Conservation (phyloP, 2,113 vertebrate genomes). For the Alouatta palliata region DNA sequence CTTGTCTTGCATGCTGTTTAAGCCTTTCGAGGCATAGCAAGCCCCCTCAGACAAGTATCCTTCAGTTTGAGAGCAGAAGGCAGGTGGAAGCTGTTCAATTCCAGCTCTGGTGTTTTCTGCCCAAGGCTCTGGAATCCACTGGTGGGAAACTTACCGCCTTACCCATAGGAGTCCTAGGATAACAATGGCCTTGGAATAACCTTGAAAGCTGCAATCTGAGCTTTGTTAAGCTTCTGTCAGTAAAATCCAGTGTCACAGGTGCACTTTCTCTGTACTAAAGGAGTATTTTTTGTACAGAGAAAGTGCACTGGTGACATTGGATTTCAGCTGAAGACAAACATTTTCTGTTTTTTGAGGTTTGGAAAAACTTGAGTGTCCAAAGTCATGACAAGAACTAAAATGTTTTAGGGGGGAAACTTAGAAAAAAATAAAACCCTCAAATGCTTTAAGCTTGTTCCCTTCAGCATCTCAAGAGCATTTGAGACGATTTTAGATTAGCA, state of each 20-base stretch:
- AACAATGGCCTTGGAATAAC: neutral
- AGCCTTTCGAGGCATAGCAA: neutral
- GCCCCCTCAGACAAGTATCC: neutral
- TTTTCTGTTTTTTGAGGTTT: constrained; percentile 38
- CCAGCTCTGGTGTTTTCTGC: neutral
- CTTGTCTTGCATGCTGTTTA: neutral
- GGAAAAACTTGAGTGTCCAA: neutral
- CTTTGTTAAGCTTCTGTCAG: constrained; percentile 31
- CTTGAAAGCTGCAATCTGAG: constrained; percentile 26
- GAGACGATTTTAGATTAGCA: neutral
- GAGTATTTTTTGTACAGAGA: constrained; percentile 15
- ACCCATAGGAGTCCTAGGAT: neutral
- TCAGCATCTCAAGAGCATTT: neutral
- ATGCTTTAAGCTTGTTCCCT: neutral
- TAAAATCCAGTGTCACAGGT: neutral
- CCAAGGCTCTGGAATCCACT: neutral
- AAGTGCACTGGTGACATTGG: constrained; percentile 49
- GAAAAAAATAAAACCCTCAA: neutral
- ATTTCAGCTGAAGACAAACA: constrained; percentile 46
- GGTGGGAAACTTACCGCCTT: neutral
- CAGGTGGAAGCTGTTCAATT: neutral
- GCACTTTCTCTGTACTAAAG: no score
- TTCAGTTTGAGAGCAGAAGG: neutral
- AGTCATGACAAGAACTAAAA: constrained; percentile 16
- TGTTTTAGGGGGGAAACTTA: neutral